Percentiles rank a stretch among this genome's conserved stretches.
phyloP scores from a whole-genome alignment of 2,113 vertebrate species.

The Poeciliopsis retropinna region DNA sequence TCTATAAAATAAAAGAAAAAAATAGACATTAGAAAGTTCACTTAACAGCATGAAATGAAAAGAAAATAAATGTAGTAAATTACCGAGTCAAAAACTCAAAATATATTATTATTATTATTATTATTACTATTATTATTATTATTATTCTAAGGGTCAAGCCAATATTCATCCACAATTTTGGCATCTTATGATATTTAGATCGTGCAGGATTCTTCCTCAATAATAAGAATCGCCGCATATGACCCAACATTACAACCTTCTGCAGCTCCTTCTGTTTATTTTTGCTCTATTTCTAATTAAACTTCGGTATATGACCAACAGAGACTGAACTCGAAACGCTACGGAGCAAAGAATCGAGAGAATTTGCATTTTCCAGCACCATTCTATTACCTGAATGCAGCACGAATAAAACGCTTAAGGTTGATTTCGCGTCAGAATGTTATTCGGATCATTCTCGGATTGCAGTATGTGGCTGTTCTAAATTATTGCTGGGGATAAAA shows the following conservation, averaged over 20 bases:
- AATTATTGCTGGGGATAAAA: slow-evolving; percentile 19
- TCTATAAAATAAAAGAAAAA: slow-evolving; percentile 35
- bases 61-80: background rate
- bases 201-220: background rate
- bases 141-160: slow-evolving; percentile 47
- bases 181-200: background rate
- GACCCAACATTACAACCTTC: slow-evolving; percentile 28
- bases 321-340: slow-evolving; percentile 14
- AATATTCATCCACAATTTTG: slow-evolving; percentile 1
- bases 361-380: slow-evolving; percentile 11
- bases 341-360: background rate
- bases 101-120: background rate
- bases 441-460: background rate
- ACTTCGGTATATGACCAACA: slow-evolving; percentile 7
- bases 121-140: background rate
- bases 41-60: background rate
- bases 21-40: slow-evolving; percentile 15
- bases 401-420: slow-evolving; percentile 3
- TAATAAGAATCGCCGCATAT: slow-evolving; percentile 22
- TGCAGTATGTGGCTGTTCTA: background rate
- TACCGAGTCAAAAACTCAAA: background rate
- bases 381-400: background rate
- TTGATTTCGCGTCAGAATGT: background rate
- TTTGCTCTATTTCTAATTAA: slow-evolving; percentile 22
- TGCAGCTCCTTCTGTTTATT: background rate